Percentiles rank a stretch among this genome's conserved stretches.
Evolutionary conservation across 2,113 vertebrate species (phyloP).

Genomic region (Caloenas nicobarica): DNA sequence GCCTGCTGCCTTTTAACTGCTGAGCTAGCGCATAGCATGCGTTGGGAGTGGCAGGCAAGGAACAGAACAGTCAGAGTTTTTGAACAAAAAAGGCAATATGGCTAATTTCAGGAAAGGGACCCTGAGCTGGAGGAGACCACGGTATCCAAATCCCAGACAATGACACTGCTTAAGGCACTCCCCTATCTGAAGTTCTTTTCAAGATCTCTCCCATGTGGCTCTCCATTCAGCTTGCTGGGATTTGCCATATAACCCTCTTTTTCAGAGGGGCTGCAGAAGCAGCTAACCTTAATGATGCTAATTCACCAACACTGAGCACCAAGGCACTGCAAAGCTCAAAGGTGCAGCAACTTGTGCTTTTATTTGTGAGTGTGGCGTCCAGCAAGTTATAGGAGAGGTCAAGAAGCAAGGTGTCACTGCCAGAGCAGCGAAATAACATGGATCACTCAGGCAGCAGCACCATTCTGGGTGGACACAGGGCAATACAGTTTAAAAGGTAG

Average conservation of each 20-base stretch:
- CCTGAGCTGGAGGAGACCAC: neutral
- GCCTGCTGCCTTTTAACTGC: constrained; percentile 33
- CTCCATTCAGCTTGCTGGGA: neutral
- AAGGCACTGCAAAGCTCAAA: neutral
- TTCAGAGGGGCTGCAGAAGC: neutral
- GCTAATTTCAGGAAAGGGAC: neutral
- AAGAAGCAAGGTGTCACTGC: neutral
- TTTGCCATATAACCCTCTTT: neutral
- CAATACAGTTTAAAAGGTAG: neutral
- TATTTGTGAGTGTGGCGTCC: neutral
- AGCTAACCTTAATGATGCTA: neutral
- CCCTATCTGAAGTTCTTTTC: neutral
- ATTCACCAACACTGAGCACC: neutral
- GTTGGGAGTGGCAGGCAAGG: constrained; percentile 16
- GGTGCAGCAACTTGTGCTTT: neutral
- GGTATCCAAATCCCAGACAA: neutral
- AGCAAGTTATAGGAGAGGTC: neutral
- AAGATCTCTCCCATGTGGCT: neutral
- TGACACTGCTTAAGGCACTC: neutral
- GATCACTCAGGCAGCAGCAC: neutral
- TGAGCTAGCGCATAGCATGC: constrained; percentile 31
- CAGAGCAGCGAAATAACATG: neutral
- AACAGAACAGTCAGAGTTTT: neutral
- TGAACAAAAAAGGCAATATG: neutral
- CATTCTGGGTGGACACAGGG: neutral